Evolutionary conservation across 2,888 invertebrate species (phyloP).

Genomic region (Hyppa rectilinea): DNA sequence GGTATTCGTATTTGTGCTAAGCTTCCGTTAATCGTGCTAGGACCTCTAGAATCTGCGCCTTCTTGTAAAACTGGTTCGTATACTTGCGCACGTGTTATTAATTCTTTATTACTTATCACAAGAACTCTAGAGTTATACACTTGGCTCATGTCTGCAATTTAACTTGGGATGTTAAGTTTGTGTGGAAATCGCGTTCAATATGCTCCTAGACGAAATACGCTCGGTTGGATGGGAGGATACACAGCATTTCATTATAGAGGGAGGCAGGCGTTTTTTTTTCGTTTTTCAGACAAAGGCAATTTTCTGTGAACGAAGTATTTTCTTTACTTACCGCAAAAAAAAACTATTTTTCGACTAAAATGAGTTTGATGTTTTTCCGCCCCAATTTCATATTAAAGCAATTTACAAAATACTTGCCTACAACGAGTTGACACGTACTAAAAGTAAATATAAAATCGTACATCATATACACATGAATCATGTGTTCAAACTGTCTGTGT

Average conservation of each 20-base stretch:
- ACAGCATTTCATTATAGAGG: background rate
- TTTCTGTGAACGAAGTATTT: background rate
- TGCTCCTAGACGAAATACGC: background rate
- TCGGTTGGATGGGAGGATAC: background rate
- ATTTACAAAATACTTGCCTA: too few relatives aligned
- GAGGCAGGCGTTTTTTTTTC: background rate
- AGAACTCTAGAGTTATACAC: constrained; percentile 11
- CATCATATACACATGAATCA: too few relatives aligned
- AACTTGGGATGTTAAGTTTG: background rate
- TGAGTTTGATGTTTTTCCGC: constrained; percentile 8
- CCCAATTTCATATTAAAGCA: constrained; percentile 32
- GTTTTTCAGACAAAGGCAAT: background rate
- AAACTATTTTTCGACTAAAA: background rate
- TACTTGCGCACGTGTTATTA: constrained; percentile 7
- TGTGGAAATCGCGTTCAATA: constrained; percentile 3
- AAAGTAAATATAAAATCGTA: constrained; percentile 55
- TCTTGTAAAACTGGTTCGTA: constrained; percentile 30
- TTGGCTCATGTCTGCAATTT: background rate
- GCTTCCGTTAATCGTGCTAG: background rate
- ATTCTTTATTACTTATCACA: too few relatives aligned
- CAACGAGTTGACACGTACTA: constrained; percentile 47
- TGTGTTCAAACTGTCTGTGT: constrained; percentile 48
- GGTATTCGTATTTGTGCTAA: constrained; percentile 3
- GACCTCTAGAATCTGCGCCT: constrained; percentile 5
- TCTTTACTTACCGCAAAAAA: constrained; percentile 1